Percentiles rank a stretch among this genome's conserved stretches.
Conservation (phyloP, 2,113 vertebrate genomes). For the Pontoporia blainvillei region DNA sequence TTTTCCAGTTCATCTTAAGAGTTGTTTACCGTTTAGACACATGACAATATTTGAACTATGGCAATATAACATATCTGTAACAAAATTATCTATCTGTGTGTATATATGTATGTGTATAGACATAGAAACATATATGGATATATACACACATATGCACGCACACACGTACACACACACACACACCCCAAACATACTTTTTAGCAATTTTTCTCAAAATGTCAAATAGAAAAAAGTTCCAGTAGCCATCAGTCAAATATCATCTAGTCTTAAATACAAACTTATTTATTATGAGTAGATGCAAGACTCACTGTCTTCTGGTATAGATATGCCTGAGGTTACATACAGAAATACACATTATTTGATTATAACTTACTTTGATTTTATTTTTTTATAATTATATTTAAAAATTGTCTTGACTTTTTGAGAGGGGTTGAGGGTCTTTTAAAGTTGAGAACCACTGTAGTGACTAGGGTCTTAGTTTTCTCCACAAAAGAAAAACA, state of each 20-base stretch:
- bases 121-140: no score
- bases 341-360: not conserved
- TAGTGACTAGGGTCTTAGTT: not conserved
- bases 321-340: not conserved
- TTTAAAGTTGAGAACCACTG: not conserved
- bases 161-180: not conserved
- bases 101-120: no score
- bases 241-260: not conserved
- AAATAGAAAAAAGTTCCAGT: not conserved
- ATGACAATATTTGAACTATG: not conserved
- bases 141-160: rapidly evolving
- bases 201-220: not conserved
- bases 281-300: not conserved
- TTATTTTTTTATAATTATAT: not conserved
- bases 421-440: not conserved
- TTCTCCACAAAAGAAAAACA: not conserved
- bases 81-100: not conserved
- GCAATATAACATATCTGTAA: not conserved
- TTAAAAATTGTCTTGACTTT: not conserved
- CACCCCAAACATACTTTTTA: not conserved
- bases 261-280: not conserved
- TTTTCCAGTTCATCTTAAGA: not conserved
- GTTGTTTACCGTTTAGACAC: not conserved
- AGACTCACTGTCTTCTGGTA: not conserved
- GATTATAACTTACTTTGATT: not conserved